Percentiles rank a stretch among this genome's conserved stretches.
phyloP scores from a whole-genome alignment of 2,113 vertebrate species.

The Hippocampus guttulatus region DNA sequence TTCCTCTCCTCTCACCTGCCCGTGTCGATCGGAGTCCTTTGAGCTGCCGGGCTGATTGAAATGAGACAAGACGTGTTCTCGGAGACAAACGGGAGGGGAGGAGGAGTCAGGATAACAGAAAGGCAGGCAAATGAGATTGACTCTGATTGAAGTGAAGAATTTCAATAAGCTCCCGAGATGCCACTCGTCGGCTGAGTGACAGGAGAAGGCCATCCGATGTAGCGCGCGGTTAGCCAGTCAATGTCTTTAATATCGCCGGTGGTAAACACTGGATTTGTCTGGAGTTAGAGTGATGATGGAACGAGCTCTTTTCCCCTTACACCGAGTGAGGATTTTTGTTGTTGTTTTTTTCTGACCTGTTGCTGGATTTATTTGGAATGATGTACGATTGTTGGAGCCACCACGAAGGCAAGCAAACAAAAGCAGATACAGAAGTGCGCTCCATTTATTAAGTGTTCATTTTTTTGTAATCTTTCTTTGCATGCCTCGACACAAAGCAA shows the following conservation, averaged over 20 bases:
- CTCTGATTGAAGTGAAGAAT: slow-evolving; percentile 28
- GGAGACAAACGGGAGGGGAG: slow-evolving; percentile 11
- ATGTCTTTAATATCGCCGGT: slow-evolving; percentile 3
- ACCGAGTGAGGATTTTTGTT: slow-evolving; percentile 2
- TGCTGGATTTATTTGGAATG: slow-evolving; percentile 19
- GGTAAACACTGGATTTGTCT: slow-evolving; percentile 4
- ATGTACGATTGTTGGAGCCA: slow-evolving; percentile 34
- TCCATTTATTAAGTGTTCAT: slow-evolving; percentile 46
- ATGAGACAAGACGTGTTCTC: slow-evolving; percentile 25
- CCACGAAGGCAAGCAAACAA: slow-evolving; percentile 44
- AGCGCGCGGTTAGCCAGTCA: slow-evolving; percentile 9
- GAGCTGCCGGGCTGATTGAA: slow-evolving; percentile 44
- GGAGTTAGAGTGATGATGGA: slow-evolving; percentile 45
- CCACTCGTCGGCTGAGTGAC: slow-evolving; percentile 41
- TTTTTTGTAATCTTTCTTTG: slow-evolving; percentile 49
- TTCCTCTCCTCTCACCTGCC: slow-evolving; percentile 31
- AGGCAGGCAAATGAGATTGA: slow-evolving; percentile 28
- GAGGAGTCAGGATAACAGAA: slow-evolving; percentile 16
- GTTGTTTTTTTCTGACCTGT: slow-evolving; percentile 26
- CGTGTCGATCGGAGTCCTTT: slow-evolving; percentile 30
- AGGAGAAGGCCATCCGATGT: slow-evolving; percentile 11
- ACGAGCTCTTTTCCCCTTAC: slow-evolving; percentile 9
- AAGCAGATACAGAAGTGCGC: slow-evolving; percentile 28
- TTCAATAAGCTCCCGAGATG: slow-evolving; percentile 21
- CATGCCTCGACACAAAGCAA: slow-evolving; percentile 34